Conservation (phyloP, 2,113 vertebrate genomes). For the Hypocryptadius cinnamomeus region DNA sequence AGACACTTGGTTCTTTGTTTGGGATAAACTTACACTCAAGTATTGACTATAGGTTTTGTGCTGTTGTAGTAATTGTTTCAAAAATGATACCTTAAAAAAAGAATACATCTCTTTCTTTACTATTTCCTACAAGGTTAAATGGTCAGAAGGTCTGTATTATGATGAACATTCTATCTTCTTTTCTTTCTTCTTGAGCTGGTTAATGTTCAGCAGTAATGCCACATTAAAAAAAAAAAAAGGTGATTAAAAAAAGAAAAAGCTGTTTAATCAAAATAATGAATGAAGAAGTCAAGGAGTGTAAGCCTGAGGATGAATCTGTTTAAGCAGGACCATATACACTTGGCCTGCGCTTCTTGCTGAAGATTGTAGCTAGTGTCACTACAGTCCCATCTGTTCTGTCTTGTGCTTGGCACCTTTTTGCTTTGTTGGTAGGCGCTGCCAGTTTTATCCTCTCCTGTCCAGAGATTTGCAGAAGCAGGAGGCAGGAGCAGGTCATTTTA, state of each 20-base stretch:
- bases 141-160: background rate
- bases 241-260: background rate
- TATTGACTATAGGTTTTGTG: background rate
- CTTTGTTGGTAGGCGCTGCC: rapidly evolving
- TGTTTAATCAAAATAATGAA: background rate
- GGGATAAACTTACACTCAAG: background rate
- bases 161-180: background rate
- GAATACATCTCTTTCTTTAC: background rate
- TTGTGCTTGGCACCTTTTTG: background rate
- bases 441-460: background rate
- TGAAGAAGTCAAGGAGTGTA: background rate
- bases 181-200: background rate
- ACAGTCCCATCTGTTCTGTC: background rate
- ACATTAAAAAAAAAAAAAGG: background rate
- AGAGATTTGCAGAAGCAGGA: background rate
- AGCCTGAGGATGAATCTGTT: background rate
- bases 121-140: background rate
- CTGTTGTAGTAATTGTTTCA: background rate
- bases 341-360: background rate
- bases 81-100: background rate
- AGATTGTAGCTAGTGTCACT: background rate
- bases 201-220: background rate
- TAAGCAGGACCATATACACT: background rate
- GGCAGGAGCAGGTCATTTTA: background rate
- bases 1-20: background rate